phyloP scores from a whole-genome alignment of 2,888 invertebrate genomes.

The Netelia virgata region DNA sequence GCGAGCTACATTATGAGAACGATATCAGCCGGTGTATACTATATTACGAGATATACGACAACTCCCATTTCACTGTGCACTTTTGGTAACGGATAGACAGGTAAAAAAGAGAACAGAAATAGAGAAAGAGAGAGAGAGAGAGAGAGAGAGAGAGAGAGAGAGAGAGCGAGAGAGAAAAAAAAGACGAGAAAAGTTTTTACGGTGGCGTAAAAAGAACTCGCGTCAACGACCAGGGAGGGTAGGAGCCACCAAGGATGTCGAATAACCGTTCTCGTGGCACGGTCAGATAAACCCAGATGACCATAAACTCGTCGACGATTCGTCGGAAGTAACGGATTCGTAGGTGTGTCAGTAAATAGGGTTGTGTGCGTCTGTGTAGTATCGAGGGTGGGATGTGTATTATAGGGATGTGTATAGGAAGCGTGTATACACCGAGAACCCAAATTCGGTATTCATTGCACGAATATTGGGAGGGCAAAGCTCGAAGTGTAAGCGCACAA shows the following conservation, averaged over 20 bases:
- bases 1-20: not conserved
- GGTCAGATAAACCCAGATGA: constrained; percentile 65
- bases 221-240: not conserved
- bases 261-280: constrained; percentile 61
- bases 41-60: constrained; percentile 2
- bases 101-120: constrained; percentile 14
- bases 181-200: constrained; percentile 23
- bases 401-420: too few species aligned
- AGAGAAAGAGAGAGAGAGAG: too few species aligned
- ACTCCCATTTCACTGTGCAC: constrained; percentile 41
- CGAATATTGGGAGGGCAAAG: constrained; percentile 38
- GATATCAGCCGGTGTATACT: not conserved
- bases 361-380: constrained; percentile 3
- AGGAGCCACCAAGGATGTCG: constrained; percentile 39
- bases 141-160: constrained; percentile 15
- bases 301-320: constrained; percentile 60
- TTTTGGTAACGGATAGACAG: constrained; percentile 13
- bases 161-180: constrained; percentile 25
- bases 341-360: not conserved
- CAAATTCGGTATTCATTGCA: constrained; percentile 54
- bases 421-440: constrained; percentile 8
- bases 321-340: constrained; percentile 60
- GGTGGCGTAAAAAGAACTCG: constrained; percentile 49
- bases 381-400: too few species aligned
- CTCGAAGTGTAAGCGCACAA: constrained; percentile 27